Evolutionary conservation across 2,797 vertebrate genomes (phyloP).

Genomic region (Protonibea diacanthus): DNA sequence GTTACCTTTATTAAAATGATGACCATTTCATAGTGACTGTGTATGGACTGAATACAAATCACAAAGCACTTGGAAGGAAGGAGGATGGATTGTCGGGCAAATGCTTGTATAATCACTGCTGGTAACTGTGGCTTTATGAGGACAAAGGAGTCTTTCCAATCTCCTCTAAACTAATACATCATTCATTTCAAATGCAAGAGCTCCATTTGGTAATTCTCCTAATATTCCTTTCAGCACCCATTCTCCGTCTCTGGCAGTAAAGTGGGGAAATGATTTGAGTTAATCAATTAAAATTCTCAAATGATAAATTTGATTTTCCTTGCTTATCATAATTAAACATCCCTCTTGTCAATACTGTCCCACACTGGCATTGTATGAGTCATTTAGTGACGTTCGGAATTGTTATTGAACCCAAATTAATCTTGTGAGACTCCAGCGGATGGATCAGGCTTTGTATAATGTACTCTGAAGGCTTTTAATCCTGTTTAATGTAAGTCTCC

Average conservation of each 20-base stretch:
- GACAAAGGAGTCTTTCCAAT: constrained; percentile 49
- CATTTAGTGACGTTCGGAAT: constrained; percentile 65
- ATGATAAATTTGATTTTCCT: constrained; percentile 76
- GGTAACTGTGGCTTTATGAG: constrained; percentile 24
- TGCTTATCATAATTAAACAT: constrained; percentile 82
- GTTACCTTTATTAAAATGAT: not conserved
- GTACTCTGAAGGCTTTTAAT: constrained; percentile 67
- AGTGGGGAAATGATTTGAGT: constrained; percentile 64
- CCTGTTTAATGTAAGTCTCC: constrained; percentile 62
- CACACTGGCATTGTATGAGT: constrained; percentile 59
- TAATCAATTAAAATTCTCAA: constrained; percentile 77
- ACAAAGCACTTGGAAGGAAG: not conserved
- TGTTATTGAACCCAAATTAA: constrained; percentile 77
- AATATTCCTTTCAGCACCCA: constrained; percentile 52
- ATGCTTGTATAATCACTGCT: constrained; percentile 30
- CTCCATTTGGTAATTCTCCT: constrained; percentile 35
- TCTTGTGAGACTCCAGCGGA: constrained; percentile 59
- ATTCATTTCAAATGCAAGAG: constrained; percentile 62
- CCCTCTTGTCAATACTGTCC: constrained; percentile 73
- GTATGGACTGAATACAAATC: not conserved
- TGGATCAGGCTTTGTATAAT: constrained; percentile 66
- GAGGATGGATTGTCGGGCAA: constrained; percentile 2
- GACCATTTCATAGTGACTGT: not conserved
- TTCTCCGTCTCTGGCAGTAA: constrained; percentile 41
- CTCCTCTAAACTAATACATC: constrained; percentile 55